phyloP scores from a whole-genome alignment of 2,888 invertebrate species.

The Zhengitettix transpicula region DNA sequence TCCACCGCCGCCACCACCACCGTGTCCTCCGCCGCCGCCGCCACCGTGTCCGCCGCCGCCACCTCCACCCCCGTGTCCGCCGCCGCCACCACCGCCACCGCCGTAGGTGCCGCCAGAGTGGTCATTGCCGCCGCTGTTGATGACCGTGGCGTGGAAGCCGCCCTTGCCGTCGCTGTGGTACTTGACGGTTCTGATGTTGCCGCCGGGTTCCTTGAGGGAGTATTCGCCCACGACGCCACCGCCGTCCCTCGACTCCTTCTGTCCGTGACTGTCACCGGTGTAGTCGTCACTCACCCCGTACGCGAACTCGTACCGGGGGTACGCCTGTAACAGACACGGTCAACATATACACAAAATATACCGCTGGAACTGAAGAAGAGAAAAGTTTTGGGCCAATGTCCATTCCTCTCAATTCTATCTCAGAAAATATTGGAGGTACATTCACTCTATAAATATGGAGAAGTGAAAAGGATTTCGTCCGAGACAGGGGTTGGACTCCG shows the following conservation, averaged over 20 bases:
- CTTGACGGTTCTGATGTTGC: conserved; percentile 30
- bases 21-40: not conserved
- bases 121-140: conserved; percentile 21
- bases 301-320: conserved; percentile 24
- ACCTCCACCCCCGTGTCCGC: not conserved
- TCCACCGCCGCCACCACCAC: too few relatives aligned
- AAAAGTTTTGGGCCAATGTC: too few relatives aligned
- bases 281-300: conserved; percentile 22
- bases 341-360: too few relatives aligned
- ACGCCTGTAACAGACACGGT: conserved; percentile 18
- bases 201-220: conserved; percentile 23
- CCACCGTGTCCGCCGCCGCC: not conserved
- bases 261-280: conserved; percentile 27
- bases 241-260: conserved; percentile 27
- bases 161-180: conserved; percentile 53
- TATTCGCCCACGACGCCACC: conserved; percentile 21
- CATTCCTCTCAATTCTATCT: too few relatives aligned
- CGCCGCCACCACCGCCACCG: not conserved
- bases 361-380: too few relatives aligned
- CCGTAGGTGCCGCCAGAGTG: conserved; percentile 7
- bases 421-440: too few relatives aligned
- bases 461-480: too few relatives aligned
- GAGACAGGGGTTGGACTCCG: too few relatives aligned
- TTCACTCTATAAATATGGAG: too few relatives aligned
- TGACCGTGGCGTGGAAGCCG: conserved; percentile 54